phyloP scores from a whole-genome alignment of 2,113 vertebrate genomes.

The Uria aalge region DNA sequence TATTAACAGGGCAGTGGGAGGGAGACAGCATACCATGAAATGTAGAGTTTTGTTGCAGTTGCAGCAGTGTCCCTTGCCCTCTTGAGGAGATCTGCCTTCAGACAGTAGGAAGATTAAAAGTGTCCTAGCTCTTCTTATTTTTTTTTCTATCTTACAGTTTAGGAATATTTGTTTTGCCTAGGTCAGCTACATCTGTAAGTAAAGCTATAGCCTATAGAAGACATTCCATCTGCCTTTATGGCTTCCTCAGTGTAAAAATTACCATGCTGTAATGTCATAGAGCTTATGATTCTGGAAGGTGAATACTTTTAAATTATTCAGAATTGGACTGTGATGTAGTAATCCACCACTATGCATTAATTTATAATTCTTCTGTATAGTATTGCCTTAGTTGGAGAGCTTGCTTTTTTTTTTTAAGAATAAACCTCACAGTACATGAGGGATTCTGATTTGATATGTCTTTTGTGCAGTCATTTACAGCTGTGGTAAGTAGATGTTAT shows the following conservation, averaged over 20 bases:
- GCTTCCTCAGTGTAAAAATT: background rate
- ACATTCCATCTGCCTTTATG: background rate
- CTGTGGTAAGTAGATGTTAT: background rate
- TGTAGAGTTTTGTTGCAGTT: background rate
- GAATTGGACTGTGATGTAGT: background rate
- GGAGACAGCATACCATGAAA: background rate
- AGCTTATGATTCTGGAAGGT: background rate
- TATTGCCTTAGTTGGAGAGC: background rate
- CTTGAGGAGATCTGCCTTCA: background rate
- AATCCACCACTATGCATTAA: background rate
- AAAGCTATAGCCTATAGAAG: background rate
- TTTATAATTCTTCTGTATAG: background rate
- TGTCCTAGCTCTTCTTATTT: background rate
- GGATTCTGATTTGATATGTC: background rate
- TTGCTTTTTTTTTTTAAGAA: background rate
- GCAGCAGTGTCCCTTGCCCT: background rate
- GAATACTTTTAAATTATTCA: background rate
- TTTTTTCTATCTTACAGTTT: background rate
- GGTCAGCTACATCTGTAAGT: background rate
- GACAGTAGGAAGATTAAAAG: background rate
- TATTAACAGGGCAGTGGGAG: background rate
- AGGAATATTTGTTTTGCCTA: background rate
- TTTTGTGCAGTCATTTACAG: background rate
- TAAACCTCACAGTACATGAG: rapidly evolving
- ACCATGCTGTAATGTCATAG: rapidly evolving